phyloP scores from a whole-genome alignment of 2,113 vertebrate genomes.

The Ceratotherium simum region DNA sequence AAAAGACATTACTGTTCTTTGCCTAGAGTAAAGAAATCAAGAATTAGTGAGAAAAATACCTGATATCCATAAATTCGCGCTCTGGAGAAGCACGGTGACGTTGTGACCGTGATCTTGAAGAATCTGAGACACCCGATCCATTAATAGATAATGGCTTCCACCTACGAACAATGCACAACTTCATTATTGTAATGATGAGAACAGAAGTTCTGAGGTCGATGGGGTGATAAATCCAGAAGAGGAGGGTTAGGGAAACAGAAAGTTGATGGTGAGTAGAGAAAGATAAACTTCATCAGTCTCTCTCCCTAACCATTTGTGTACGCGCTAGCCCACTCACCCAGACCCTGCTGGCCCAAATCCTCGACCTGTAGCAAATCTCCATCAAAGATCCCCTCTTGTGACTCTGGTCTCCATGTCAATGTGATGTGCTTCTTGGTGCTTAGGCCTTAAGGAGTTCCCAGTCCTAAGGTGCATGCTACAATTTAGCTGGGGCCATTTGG shows the following conservation, averaged over 20 bases:
- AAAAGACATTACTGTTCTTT: neutral
- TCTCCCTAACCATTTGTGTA: neutral
- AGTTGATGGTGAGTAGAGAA: neutral
- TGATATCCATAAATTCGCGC: neutral
- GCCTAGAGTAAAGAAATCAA: neutral
- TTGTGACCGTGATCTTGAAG: constrained; percentile 58
- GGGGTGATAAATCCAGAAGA: neutral
- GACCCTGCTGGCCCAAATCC: neutral
- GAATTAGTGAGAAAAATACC: constrained; percentile 40
- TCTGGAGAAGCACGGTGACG: constrained; percentile 1
- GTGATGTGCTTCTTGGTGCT: neutral
- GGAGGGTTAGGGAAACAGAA: neutral
- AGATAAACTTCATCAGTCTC: neutral
- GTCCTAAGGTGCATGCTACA: neutral
- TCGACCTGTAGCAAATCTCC: neutral
- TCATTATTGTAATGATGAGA: neutral
- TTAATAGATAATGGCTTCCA: constrained; percentile 60
- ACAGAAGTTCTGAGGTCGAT: too few relatives aligned
- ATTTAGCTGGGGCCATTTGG: neutral
- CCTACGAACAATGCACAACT: neutral
- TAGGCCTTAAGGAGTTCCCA: neutral
- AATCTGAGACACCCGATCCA: neutral
- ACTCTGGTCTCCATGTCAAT: neutral
- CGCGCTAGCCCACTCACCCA: neutral
- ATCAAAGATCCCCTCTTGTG: neutral